Percentiles rank a stretch among this genome's conserved stretches.
Evolutionary conservation across 2,888 invertebrate genomes (phyloP).

Genomic region (Altica lythri): DNA sequence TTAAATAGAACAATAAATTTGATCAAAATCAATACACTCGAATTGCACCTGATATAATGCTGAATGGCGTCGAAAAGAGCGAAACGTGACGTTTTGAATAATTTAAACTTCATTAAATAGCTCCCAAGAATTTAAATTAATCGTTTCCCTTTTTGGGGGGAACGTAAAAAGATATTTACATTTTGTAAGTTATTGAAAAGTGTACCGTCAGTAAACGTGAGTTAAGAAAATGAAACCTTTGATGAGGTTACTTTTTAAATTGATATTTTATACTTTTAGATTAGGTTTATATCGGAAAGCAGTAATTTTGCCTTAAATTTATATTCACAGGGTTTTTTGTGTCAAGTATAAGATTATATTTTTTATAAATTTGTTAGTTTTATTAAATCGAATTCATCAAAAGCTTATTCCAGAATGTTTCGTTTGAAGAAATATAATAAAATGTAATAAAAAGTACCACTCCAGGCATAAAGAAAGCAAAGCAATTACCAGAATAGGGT

Average conservation of each 20-base stretch:
- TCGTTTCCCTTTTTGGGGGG: background rate
- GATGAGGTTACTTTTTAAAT: constrained; percentile 3
- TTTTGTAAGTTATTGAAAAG: constrained; percentile 1
- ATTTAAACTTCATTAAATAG: constrained; percentile 15
- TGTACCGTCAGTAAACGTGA: no score
- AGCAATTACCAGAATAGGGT: no score
- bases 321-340: no score
- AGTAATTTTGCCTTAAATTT: no score
- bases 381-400: no score
- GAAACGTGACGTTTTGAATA: constrained; percentile 22
- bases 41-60: constrained; percentile 19
- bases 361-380: no score
- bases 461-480: no score
- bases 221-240: background rate
- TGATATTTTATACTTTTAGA: background rate
- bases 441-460: no score
- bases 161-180: constrained; percentile 13
- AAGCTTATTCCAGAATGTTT: no score
- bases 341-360: no score
- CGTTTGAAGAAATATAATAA: no score
- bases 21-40: constrained; percentile 24
- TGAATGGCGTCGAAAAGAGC: constrained; percentile 16
- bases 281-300: no score
- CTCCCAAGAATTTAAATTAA: constrained; percentile 3
- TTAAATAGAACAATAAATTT: constrained; percentile 20